These are phyloP conservation scores for Trissolcus japonicus DNA, from an alignment of 2,888 invertebrate genomes.

Conservation along the genomic window DNA sequence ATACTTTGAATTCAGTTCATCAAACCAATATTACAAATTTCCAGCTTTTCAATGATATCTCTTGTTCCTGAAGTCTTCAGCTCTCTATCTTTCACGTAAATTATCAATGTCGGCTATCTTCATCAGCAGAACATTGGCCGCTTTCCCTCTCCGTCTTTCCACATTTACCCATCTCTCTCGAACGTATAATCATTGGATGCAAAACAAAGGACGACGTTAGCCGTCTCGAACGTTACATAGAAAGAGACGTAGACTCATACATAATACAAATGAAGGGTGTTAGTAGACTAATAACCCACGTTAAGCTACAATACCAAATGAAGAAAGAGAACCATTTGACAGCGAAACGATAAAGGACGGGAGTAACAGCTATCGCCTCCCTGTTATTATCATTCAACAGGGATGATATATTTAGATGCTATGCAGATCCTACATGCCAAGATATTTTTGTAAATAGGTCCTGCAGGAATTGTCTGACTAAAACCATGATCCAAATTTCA, in stretches of 20 bases:
- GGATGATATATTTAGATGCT: too few relatives aligned
- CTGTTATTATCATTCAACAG: too few relatives aligned
- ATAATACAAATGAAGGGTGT: constrained; percentile 50
- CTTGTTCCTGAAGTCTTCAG: not conserved
- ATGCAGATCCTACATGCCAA: too few relatives aligned
- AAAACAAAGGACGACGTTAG: constrained; percentile 11
- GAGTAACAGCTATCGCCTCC: not conserved
- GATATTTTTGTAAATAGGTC: too few relatives aligned
- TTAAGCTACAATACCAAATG: constrained; percentile 40
- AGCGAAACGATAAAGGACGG: constrained; percentile 1
- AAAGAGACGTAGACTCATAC: constrained; percentile 36
- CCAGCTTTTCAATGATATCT: not conserved
- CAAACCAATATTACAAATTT: too few relatives aligned
- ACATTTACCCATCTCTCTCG: constrained; percentile 3
- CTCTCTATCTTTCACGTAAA: not conserved
- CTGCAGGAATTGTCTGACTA: too few relatives aligned
- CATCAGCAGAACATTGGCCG: not conserved
- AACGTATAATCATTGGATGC: not conserved
- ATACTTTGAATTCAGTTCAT: too few relatives aligned
- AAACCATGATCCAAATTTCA: too few relatives aligned
- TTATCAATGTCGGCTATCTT: constrained; percentile 4
- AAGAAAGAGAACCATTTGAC: constrained; percentile 7
- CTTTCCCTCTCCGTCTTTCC: not conserved
- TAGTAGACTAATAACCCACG: constrained; percentile 47
- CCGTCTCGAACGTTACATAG: constrained; percentile 24